Evolutionary conservation across 2,113 vertebrate species (phyloP), one percentile per base, ranked within the genome.

Genomic region (Petrocephalus microphthalmus): DNA sequence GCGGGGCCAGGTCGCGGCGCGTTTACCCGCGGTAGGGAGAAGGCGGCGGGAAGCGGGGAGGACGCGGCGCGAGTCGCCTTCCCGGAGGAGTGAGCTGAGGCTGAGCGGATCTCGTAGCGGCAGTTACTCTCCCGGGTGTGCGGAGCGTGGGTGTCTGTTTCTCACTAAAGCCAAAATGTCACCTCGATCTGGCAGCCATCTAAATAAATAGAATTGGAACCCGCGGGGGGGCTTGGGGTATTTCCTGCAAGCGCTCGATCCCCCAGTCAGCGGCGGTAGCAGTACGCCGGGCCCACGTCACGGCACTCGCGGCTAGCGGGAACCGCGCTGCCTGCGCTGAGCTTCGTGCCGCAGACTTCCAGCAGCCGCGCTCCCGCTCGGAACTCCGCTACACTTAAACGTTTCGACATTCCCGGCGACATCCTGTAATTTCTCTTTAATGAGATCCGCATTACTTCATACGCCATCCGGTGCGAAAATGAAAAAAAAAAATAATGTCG

Each of bases 391-490:
- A 11, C 17, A 37, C 19, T 64, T 60, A 29, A 86, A n/a, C 42
- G 53, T 11, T 86, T 20, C 13, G 33, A 60, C 56, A 42, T 86
- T 1, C 52, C 33, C 7, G 20, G 1, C 42, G 56, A 47, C 53
- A 5, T 64, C 56, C 56, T 33, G 8, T 47, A 64, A 86, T 86
- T 86, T 49, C 20, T 2, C 53, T 86, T 86, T 60, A 86, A 86
- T 64, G 57, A 45, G 22, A 60, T 42, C 42, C 85, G 8, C 85
- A 49, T 86, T 64, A 86, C 85, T 86, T 45, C 54, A 60, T 60
- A 60, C 60, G 85, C 60, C 85, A 86, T 52, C 42, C 85, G 57
- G 85, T 19, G 37, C 42, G 1, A 64, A n/a, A 45, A 60, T 0
- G 13, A 83, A 49, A 81, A 47, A 22, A 45, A 8, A 7, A 42